Conservation (phyloP, 1,140 invertebrate species). For the Ylistrum balloti region DNA sequence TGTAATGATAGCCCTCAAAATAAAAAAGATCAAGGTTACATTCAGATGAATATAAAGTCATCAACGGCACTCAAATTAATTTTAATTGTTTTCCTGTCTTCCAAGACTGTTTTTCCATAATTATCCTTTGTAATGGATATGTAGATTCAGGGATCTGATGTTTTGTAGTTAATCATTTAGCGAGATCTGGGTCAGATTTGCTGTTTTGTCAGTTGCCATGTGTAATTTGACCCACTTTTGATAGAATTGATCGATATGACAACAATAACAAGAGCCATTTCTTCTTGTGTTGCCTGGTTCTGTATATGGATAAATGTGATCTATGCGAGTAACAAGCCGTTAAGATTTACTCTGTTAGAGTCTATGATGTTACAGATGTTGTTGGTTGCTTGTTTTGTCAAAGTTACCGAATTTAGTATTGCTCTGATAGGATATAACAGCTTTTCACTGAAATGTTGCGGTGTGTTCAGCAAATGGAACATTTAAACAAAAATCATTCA, state of each 20-base stretch:
- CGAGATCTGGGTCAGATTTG: not conserved
- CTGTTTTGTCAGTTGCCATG: not conserved
- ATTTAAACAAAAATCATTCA: not conserved
- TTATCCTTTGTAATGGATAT: not conserved
- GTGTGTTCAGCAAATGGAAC: no score
- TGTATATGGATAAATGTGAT: not conserved
- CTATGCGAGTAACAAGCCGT: not conserved
- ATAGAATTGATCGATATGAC: not conserved
- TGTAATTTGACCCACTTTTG: conserved; percentile 15
- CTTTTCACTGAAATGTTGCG: not conserved
- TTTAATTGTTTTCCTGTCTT: not conserved
- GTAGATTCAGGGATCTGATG: not conserved
- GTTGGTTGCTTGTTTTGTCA: no score
- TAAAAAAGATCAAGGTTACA: not conserved
- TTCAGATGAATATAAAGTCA: not conserved
- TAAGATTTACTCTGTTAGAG: not conserved
- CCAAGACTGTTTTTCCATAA: not conserved
- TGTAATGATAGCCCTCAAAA: not conserved
- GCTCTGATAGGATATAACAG: not conserved
- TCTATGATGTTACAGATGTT: not conserved
- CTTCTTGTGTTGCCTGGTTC: not conserved
- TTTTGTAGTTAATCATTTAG: not conserved
- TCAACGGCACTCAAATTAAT: not conserved
- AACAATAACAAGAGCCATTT: not conserved
- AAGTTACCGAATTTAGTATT: no score